These are phyloP conservation scores for Cinclus mexicanus DNA, from an alignment of 2,113 vertebrate genomes.

Conservation along the genomic window DNA sequence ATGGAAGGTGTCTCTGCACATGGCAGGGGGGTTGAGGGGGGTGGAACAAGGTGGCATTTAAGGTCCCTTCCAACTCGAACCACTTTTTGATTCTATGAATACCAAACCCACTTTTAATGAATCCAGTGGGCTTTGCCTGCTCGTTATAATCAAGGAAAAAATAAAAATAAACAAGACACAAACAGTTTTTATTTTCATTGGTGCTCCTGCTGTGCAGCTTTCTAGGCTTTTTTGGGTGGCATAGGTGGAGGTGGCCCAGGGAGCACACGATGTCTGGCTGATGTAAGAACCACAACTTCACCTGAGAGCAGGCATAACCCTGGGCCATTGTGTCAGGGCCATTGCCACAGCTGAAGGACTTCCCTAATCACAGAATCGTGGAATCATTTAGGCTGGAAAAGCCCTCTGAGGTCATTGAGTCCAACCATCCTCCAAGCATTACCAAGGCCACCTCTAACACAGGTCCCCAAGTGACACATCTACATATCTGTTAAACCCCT, in stretches of 20 bases:
- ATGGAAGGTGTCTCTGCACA: not conserved
- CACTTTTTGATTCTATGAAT: not conserved
- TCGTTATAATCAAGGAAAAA: not conserved
- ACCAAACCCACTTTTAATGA: not conserved
- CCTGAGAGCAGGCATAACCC: not conserved
- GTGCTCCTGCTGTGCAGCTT: not conserved
- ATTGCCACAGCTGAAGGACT: not conserved
- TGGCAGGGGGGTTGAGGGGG: too few relatives aligned
- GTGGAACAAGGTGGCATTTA: not conserved
- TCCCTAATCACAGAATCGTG: not conserved
- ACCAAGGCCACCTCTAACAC: not conserved
- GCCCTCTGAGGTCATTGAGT: not conserved
- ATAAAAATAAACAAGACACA: not conserved
- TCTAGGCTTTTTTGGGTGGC: not conserved
- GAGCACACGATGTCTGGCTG: fast-evolving
- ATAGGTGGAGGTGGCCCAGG: not conserved
- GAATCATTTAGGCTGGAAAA: not conserved
- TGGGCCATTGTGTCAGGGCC: not conserved
- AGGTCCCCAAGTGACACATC: not conserved
- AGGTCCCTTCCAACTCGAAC: not conserved
- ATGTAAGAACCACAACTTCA: not conserved
- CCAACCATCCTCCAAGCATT: not conserved
- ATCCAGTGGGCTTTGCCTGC: not conserved
- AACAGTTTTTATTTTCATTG: not conserved
- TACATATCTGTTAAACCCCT: not conserved